A percentile compares a stretch with the other conserved stretches of the same genome.
phyloP scores from a whole-genome alignment of 2,113 vertebrate genomes.

The Grantiella picta region DNA sequence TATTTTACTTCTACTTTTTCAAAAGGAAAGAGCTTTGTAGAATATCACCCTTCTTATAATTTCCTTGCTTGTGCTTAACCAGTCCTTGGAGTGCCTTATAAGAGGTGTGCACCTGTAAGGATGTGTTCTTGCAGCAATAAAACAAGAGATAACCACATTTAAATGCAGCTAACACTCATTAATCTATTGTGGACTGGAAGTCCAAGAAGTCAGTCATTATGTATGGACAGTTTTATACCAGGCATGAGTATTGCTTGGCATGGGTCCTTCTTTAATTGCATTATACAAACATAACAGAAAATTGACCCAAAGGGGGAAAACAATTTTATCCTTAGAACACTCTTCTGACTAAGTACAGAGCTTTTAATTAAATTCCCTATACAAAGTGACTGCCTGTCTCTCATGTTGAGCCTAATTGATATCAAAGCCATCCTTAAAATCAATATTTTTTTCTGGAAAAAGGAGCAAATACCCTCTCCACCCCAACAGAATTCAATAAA shows the following conservation, averaged over 20 bases:
- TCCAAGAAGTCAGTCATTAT: constrained; percentile 5
- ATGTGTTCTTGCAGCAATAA: neutral
- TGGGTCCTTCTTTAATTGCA: constrained; percentile 60
- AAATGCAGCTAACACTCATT: neutral
- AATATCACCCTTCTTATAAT: neutral
- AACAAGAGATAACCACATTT: neutral
- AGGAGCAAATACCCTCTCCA: constrained; percentile 51
- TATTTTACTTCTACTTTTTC: neutral
- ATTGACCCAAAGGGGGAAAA: constrained; percentile 65
- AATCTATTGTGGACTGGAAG: constrained; percentile 4
- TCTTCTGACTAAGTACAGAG: constrained; percentile 63
- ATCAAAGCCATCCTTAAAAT: constrained; percentile 69
- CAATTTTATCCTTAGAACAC: constrained; percentile 68
- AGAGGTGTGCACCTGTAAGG: neutral
- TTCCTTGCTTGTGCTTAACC: neutral
- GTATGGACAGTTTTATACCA: constrained; percentile 44
- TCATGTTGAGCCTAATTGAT: constrained; percentile 65
- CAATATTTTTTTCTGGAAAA: constrained; percentile 60
- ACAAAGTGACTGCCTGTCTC: constrained; percentile 67
- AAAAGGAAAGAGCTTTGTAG: neutral
- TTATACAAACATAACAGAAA: constrained; percentile 68
- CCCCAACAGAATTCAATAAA: constrained; percentile 63
- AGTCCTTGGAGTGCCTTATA: neutral
- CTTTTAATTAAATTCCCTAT: constrained; percentile 69
- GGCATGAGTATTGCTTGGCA: constrained; percentile 55